phyloP scores from a whole-genome alignment of 2,797 vertebrate genomes.

The Hippopotamyrus pictus region DNA sequence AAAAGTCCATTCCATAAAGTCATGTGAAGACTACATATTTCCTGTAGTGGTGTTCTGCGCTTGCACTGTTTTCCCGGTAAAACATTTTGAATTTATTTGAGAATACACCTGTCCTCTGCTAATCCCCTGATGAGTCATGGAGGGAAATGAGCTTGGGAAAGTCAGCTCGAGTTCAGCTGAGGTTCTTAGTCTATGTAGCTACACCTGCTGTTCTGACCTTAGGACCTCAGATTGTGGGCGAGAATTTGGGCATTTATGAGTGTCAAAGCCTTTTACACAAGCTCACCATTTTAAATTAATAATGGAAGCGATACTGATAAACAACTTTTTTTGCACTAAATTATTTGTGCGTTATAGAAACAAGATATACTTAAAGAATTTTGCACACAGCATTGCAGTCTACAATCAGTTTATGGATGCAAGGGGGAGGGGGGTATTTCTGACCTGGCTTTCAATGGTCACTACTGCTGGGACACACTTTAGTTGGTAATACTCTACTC shows the following conservation, averaged over 20 bases:
- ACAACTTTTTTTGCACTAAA: neutral
- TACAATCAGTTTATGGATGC: neutral
- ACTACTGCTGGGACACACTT: neutral
- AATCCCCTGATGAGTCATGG: slow-evolving; percentile 8
- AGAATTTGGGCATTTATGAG: neutral
- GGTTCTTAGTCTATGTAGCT: neutral
- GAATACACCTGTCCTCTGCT: neutral
- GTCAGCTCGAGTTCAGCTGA: slow-evolving; percentile 17
- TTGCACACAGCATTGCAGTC: neutral
- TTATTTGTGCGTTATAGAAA: neutral
- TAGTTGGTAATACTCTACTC: neutral
- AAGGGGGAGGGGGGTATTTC: neutral
- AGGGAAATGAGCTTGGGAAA: neutral
- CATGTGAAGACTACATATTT: neutral
- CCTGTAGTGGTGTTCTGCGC: neutral
- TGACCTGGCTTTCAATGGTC: neutral
- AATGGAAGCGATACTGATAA: neutral
- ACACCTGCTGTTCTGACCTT: neutral
- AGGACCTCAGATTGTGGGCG: neutral
- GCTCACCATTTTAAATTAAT: neutral
- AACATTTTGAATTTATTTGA: neutral
- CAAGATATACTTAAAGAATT: neutral
- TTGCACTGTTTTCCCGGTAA: neutral
- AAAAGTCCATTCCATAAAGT: neutral
- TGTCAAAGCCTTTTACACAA: neutral